These are phyloP conservation scores for Neosilurus mollespiculum DNA, from an alignment of 2,797 vertebrate genomes.

Conservation along the genomic window DNA sequence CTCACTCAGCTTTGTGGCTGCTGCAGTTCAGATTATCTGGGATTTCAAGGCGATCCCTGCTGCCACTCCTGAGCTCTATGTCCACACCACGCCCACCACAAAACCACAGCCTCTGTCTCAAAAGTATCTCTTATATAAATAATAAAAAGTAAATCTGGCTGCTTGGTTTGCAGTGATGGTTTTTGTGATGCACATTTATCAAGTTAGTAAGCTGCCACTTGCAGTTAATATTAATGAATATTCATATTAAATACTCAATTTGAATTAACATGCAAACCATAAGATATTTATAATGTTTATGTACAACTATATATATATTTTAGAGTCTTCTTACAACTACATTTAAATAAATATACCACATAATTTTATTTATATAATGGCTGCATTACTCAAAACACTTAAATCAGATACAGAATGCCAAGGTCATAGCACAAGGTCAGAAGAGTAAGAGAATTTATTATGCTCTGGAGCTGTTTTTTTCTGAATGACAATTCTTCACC, in stretches of 20 bases:
- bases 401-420: neutral
- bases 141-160: slow-evolving; percentile 49
- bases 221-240: neutral
- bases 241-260: neutral
- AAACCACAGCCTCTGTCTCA: slow-evolving; percentile 45
- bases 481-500: neutral
- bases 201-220: neutral
- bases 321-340: neutral
- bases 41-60: slow-evolving; percentile 58
- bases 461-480: neutral
- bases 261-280: neutral
- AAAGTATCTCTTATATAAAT: slow-evolving; percentile 54
- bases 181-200: slow-evolving; percentile 2
- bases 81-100: slow-evolving; percentile 41
- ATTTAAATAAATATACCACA: neutral
- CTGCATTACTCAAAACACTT: neutral
- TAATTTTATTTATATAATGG: neutral
- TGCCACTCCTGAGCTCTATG: slow-evolving; percentile 41
- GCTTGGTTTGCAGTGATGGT: neutral
- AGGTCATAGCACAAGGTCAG: neutral
- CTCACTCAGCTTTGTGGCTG: slow-evolving; percentile 42
- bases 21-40: slow-evolving; percentile 59
- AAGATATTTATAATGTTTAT: neutral
- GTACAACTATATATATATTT: neutral
- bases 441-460: neutral